Percentiles rank a stretch among this genome's conserved stretches.
phyloP scores from a whole-genome alignment of 2,797 vertebrate species.

The Bryconaethiops microstoma region DNA sequence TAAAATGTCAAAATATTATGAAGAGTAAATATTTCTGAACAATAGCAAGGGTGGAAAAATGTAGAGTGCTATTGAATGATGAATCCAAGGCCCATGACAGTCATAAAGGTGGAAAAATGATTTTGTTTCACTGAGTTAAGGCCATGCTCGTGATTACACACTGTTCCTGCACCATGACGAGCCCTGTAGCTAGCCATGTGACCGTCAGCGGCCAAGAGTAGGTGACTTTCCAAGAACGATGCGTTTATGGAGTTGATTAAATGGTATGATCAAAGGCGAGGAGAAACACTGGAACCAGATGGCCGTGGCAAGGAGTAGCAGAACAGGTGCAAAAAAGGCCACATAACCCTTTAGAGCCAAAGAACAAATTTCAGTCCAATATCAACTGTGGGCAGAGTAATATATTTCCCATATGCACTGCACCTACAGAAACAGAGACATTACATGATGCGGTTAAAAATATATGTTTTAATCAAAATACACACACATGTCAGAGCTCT shows the following conservation, averaged over 20 bases:
- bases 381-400: too few species aligned
- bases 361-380: constrained; percentile 16
- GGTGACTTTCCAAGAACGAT: background rate
- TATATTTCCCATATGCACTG: background rate
- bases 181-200: background rate
- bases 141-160: background rate
- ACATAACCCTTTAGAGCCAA: constrained; percentile 42
- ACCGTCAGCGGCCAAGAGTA: background rate
- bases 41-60: background rate
- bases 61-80: background rate
- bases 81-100: background rate
- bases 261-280: constrained; percentile 43
- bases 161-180: background rate
- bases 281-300: constrained; percentile 56
- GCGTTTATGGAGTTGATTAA: constrained; percentile 29
- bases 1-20: constrained; percentile 15
- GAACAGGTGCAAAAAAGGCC: constrained; percentile 58
- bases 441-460: background rate
- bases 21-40: background rate
- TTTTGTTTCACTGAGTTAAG: background rate
- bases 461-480: background rate
- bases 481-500: too few species aligned
- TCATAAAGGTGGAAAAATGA: background rate
- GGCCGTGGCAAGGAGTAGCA: constrained; percentile 24
- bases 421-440: background rate